These are phyloP conservation scores for Microcebus griseorufus DNA, from an alignment of 2,113 vertebrate species.

Conservation along the genomic window DNA sequence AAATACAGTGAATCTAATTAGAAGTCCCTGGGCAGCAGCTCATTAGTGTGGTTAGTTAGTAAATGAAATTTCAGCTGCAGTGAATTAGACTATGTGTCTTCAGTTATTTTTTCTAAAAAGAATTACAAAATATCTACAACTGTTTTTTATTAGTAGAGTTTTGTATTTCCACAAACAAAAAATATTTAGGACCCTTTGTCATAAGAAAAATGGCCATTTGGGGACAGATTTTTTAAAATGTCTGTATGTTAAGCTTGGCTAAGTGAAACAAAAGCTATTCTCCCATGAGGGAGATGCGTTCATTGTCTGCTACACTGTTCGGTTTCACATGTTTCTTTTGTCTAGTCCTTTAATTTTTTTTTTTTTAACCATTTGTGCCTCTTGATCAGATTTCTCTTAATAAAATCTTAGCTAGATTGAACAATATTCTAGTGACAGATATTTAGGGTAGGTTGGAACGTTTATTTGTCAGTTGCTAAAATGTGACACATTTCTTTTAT, in stretches of 20 bases:
- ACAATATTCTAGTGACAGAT: constrained; percentile 65
- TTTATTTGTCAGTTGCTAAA: constrained; percentile 37
- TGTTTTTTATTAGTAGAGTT: constrained; percentile 70
- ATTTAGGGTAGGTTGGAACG: neutral
- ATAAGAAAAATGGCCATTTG: constrained; percentile 59
- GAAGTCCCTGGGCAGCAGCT: constrained; percentile 89
- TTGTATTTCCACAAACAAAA: constrained; percentile 56
- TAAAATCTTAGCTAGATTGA: constrained; percentile 54
- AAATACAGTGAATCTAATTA: constrained; percentile 97
- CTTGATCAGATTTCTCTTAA: constrained; percentile 68
- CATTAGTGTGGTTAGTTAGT: constrained; percentile 90
- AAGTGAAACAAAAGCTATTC: constrained; percentile 50
- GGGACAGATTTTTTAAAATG: constrained; percentile 60
- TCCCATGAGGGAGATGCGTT: neutral
- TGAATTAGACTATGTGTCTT: constrained; percentile 92
- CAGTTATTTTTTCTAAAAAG: constrained; percentile 85
- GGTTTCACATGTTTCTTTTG: constrained; percentile 19
- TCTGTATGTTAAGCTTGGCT: constrained; percentile 29
- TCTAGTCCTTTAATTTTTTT: constrained; percentile 61
- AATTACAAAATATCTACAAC: constrained; percentile 81
- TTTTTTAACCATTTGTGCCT: constrained; percentile 52
- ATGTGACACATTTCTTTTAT: neutral
- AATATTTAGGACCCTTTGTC: constrained; percentile 74
- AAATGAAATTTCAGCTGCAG: constrained; percentile 92
- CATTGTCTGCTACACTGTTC: constrained; percentile 9